Conservation (phyloP, 2,888 invertebrate genomes). For the Melanchra persicariae region DNA sequence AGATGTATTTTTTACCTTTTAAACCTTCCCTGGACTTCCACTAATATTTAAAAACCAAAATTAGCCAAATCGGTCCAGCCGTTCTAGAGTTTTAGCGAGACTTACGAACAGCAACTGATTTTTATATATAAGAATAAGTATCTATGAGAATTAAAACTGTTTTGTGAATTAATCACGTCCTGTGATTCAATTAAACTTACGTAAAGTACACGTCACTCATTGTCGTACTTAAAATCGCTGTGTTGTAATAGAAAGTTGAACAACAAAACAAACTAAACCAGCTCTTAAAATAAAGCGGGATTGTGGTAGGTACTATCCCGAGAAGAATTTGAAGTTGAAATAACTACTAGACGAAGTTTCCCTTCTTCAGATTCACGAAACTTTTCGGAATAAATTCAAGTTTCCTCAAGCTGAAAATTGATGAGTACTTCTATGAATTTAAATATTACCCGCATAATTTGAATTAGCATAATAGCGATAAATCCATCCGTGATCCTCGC, state of each 20-base stretch:
- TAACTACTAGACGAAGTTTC: conserved; percentile 80
- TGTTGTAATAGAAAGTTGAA: conserved; percentile 68
- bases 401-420: conserved; percentile 78
- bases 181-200: conserved; percentile 3
- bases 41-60: too few species aligned
- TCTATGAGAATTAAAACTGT: too few species aligned
- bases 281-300: conserved; percentile 74
- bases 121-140: too few species aligned
- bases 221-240: conserved; percentile 55
- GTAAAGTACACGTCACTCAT: conserved; percentile 15
- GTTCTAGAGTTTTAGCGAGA: too few species aligned
- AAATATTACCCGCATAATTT: conserved; percentile 62
- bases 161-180: neutral
- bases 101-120: too few species aligned
- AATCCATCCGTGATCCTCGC: conserved; percentile 31
- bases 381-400: conserved; percentile 80
- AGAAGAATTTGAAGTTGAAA: conserved; percentile 79
- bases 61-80: too few species aligned
- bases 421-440: conserved; percentile 74
- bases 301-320: conserved; percentile 51
- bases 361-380: conserved; percentile 73
- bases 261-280: conserved; percentile 73
- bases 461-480: conserved; percentile 53
- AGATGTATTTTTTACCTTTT: too few species aligned
- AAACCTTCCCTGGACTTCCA: too few species aligned